Conservation (phyloP, 2,888 invertebrate genomes). For the Cyaniris semiargus region DNA sequence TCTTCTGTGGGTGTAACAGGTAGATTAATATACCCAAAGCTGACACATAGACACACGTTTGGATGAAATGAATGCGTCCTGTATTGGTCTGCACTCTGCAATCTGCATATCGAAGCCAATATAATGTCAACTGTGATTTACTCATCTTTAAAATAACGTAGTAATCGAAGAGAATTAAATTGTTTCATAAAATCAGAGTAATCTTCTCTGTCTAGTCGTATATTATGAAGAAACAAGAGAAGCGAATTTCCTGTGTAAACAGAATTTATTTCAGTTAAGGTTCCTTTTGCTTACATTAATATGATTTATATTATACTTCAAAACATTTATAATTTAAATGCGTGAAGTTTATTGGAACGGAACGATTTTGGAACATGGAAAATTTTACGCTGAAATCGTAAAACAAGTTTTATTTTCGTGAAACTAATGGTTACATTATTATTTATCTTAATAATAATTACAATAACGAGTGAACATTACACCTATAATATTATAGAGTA, state of each 20-base stretch:
- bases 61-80: slow-evolving; percentile 16
- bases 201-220: neutral
- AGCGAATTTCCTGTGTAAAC: neutral
- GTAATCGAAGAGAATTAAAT: neutral
- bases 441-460: too few species aligned
- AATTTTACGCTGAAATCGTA: neutral
- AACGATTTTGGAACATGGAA: neutral
- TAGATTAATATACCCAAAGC: slow-evolving; percentile 49
- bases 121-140: slow-evolving; percentile 19
- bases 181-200: neutral
- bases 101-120: slow-evolving; percentile 18
- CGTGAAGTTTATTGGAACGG: neutral
- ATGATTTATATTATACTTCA: neutral
- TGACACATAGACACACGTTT: slow-evolving; percentile 23
- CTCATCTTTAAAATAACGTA: neutral
- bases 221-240: neutral
- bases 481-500: neutral
- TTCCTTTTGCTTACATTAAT: neutral
- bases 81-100: slow-evolving; percentile 7
- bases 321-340: neutral
- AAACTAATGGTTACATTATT: neutral
- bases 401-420: neutral
- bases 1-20: slow-evolving; percentile 48
- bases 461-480: too few species aligned
- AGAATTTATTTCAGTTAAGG: neutral